Evolutionary conservation across 2,888 invertebrate genomes (phyloP), one percentile per base, ranked within the genome.

Genomic region (Spilarctia lutea): DNA sequence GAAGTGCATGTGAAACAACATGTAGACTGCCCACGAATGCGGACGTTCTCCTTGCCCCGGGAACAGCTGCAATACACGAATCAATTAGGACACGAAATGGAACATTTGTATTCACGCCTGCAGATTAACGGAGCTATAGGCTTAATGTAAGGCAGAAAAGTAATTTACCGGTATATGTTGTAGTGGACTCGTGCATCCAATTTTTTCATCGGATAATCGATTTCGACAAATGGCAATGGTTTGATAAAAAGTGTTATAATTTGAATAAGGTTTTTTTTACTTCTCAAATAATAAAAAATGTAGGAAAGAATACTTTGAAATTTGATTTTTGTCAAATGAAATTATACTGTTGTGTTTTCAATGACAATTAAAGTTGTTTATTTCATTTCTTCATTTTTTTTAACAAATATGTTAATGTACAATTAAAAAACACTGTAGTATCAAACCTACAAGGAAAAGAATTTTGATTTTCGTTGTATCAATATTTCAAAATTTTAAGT

Each of bases 1-100:
- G 92, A 98, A 97, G 93, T 98, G 97, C 89, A 97, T 97, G 92
- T 98, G 98, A 86, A 98, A 97, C 71, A 98, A 94, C 85, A 98
- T 97, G 89, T 97, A 98, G 30, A 97, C 96, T 0, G 98, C 97
- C 96, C 97, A 97, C 10, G 96, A 96, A 90, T 97, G 97, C 0
- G 97, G 97, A 84, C 97, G 97, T 81, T 96, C 96, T 80, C 95
- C 93, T 83, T 96, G 96, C 76, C 96, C 96, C 0, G 97, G 97
- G 70, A 97, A 93, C 81, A 97, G 92, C 88, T 96, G 92, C 79
- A 84, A 76, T n/a, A 76, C 10, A 73, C n/a, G 10, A 48, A 33
- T 45, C 24, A 63, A 71, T 73, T 69, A 73, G 24, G n/a, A 52
- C 45, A 13, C 24, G 48, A 13, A 48, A 68, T 35, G 18, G 27